A percentile compares a stretch with the other conserved stretches of the same genome.
Conservation (phyloP, 2,113 vertebrate species). For the Ginglymostoma cirratum region DNA sequence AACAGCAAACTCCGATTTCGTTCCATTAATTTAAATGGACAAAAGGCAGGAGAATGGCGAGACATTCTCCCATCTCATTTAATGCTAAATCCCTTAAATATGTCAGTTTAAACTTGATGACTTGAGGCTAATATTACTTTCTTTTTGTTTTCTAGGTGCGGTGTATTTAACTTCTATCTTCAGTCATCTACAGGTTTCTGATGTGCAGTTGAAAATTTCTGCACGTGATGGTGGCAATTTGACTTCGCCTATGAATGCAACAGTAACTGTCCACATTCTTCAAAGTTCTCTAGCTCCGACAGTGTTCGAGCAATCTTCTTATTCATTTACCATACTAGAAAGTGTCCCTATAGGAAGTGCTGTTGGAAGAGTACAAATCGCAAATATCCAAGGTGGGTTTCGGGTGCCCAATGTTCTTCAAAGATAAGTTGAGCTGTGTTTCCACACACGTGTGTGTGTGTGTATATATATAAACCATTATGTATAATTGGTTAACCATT, state of each 20-base stretch:
- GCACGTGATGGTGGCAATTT: slow-evolving; percentile 71
- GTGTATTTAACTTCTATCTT: slow-evolving; percentile 71
- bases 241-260: slow-evolving; percentile 57
- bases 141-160: slow-evolving; percentile 57
- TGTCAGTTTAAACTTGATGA: slow-evolving; percentile 30
- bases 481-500: not conserved
- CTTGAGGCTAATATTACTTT: slow-evolving; percentile 18
- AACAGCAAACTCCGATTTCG: not conserved
- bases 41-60: not conserved
- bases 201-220: slow-evolving; percentile 57
- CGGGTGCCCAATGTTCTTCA: not conserved
- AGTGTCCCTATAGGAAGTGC: slow-evolving; percentile 58
- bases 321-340: slow-evolving; percentile 70
- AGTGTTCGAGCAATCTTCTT: slow-evolving; percentile 71
- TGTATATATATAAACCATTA: too few relatives aligned
- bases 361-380: slow-evolving; percentile 69
- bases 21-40: not conserved
- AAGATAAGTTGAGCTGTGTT: not conserved
- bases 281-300: slow-evolving; percentile 60
- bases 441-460: too few relatives aligned
- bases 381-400: slow-evolving; percentile 64
- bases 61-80: not conserved
- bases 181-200: slow-evolving; percentile 56
- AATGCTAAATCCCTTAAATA: not conserved
- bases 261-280: slow-evolving; percentile 69